A percentile compares a stretch with the other conserved stretches of the same genome.
Evolutionary conservation across 2,888 invertebrate species (phyloP).

Genomic region (Caenorhabditis plicata): DNA sequence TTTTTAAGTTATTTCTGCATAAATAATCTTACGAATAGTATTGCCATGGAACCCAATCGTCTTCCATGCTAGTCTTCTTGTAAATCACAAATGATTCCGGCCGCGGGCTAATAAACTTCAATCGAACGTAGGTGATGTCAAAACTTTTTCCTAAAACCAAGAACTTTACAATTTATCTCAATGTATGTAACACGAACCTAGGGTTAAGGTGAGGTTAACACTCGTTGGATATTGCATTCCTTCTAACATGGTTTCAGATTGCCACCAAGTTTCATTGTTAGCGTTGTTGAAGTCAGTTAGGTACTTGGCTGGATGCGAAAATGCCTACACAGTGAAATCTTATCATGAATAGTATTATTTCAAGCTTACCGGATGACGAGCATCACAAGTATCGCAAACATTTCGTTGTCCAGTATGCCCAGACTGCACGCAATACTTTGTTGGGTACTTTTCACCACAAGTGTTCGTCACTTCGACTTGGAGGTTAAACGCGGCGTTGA

Average conservation of each 20-base stretch:
- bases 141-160: slow-evolving; percentile 82
- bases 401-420: slow-evolving; percentile 71
- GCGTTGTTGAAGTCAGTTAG: slow-evolving; percentile 89
- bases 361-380: slow-evolving; percentile 47
- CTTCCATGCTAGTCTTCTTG: slow-evolving; percentile 75
- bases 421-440: slow-evolving; percentile 83
- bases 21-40: slow-evolving; percentile 70
- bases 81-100: slow-evolving; percentile 96
- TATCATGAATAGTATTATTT: too few relatives aligned
- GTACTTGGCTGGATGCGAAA: slow-evolving; percentile 65
- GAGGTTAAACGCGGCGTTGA: slow-evolving; percentile 88
- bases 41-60: slow-evolving; percentile 72
- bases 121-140: slow-evolving; percentile 91
- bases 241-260: slow-evolving; percentile 94
- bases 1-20: not conserved
- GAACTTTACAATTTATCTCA: slow-evolving; percentile 2
- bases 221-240: slow-evolving; percentile 85
- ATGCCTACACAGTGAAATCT: slow-evolving; percentile 32
- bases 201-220: slow-evolving; percentile 86
- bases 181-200: slow-evolving; percentile 72
- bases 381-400: slow-evolving; percentile 62
- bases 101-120: slow-evolving; percentile 90
- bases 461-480: slow-evolving; percentile 91
- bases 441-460: slow-evolving; percentile 81
- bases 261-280: slow-evolving; percentile 93